Base-by-base conservation (phyloP, 1,140 invertebrate genomes). In the Microplitis mediator region DNA sequence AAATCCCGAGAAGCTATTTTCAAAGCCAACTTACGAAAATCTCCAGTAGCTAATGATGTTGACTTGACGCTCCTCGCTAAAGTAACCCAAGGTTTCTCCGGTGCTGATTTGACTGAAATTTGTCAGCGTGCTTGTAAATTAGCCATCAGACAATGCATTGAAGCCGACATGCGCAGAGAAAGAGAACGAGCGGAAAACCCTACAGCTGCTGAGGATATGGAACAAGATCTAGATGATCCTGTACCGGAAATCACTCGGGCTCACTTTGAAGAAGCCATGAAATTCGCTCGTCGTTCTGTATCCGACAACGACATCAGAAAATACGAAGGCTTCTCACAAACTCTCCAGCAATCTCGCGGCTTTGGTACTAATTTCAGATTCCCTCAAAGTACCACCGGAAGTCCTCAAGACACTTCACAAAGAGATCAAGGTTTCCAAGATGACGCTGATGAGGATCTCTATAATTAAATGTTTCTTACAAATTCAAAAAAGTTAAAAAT, bases 311-410 rank as follows among this genome's bases (percentile, higher is more conserved):
- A 99, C 87, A 99, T 99, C 81, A 91, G 97, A 79, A 99, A 99
- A 89, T 99, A 99, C 87, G 98, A 99, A 90, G 99, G 99, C 98
- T 99, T 99, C 90, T 95, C 98, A 76, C 98, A 99, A 89, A 99
- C 98, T 65, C 90, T 99, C 78, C 98, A 99, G 87, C 98, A 99
- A 88, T 98, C 96, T 74, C 91, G 98, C 87, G 98, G 98, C 66
- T 99, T 99, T 88, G 98, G 98, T 74, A 96, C 94, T 74, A 98
- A 97, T 87, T 98, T 98, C 90, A 93, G 95, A 90, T 91, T 92
- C 89, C 93, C 89, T 76, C 90, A 80, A 88, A 90, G 79, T 88
- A 90, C 78, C 86, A 88, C 69, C 79, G 89, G 79, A 16, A 88
- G 89, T 79, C 88, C 89, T 77, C 91, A 91, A 82, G 92, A 91